A percentile compares a stretch with the other conserved stretches of the same genome.
phyloP scores from a whole-genome alignment of 2,888 invertebrate genomes.

The Thysanoteuthis rhombus region DNA sequence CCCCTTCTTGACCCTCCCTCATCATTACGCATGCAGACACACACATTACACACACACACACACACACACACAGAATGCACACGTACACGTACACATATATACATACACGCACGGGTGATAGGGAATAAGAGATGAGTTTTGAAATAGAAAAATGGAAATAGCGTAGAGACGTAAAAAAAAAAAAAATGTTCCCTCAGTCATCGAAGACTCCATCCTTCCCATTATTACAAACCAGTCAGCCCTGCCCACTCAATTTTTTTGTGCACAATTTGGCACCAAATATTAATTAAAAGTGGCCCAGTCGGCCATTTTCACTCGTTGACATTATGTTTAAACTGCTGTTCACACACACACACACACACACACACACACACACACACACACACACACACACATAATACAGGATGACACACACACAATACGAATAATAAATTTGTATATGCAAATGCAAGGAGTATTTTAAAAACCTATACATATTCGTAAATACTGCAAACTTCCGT shows the following conservation, averaged over 20 bases:
- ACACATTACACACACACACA: background rate
- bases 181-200: background rate
- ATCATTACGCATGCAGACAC: background rate
- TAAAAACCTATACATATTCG: too few species aligned
- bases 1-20: background rate
- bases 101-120: too few species aligned
- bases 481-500: too few species aligned
- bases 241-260: background rate
- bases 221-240: background rate
- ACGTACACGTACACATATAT: too few species aligned
- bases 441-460: too few species aligned
- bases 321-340: background rate
- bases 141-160: background rate
- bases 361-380: background rate
- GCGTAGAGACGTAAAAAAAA: background rate
- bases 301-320: background rate
- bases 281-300: background rate
- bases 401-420: too few species aligned
- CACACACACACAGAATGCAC: background rate
- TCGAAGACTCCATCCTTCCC: background rate
- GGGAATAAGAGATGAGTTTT: background rate
- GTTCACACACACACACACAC: too few species aligned
- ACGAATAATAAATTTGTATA: too few species aligned
- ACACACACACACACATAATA: too few species aligned
- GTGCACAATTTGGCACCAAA: background rate